Conservation (phyloP, 2,113 vertebrate species). For the Neolamprologus sp. region DNA sequence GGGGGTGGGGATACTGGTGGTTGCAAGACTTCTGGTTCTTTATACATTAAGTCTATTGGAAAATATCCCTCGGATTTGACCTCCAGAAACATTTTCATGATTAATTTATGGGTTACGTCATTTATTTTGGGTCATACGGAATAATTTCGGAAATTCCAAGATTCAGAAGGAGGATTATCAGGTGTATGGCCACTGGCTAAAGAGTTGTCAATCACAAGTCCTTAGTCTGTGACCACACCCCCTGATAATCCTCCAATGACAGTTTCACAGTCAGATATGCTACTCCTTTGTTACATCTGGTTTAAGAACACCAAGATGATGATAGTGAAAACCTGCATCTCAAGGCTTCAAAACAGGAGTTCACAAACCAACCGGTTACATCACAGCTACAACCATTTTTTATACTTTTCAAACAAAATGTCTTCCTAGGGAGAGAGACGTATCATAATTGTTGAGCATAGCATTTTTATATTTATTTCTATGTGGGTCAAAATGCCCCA, state of each 20-base stretch:
- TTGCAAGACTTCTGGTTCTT: not conserved
- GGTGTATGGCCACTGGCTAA: not conserved
- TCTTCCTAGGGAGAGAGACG: not conserved
- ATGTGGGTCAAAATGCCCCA: not conserved
- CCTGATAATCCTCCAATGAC: not conserved
- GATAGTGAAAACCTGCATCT: not conserved
- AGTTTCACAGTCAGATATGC: not conserved
- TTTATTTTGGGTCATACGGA: not conserved
- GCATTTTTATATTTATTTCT: not conserved
- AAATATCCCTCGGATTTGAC: not conserved
- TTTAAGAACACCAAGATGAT: not conserved
- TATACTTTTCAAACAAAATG: not conserved
- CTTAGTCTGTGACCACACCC: not conserved
- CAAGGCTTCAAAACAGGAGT: not conserved
- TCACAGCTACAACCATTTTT: not conserved
- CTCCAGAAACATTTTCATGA: not conserved
- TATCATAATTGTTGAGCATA: not conserved
- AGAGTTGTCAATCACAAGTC: not conserved
- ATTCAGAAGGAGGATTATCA: not conserved
- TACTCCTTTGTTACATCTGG: not conserved
- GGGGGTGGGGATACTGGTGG: not conserved
- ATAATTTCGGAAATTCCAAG: not conserved
- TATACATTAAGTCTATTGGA: not conserved
- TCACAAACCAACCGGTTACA: not conserved
- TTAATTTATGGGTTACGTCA: not conserved